Conservation (phyloP, 2,888 invertebrate genomes). For the Spisula solida region DNA sequence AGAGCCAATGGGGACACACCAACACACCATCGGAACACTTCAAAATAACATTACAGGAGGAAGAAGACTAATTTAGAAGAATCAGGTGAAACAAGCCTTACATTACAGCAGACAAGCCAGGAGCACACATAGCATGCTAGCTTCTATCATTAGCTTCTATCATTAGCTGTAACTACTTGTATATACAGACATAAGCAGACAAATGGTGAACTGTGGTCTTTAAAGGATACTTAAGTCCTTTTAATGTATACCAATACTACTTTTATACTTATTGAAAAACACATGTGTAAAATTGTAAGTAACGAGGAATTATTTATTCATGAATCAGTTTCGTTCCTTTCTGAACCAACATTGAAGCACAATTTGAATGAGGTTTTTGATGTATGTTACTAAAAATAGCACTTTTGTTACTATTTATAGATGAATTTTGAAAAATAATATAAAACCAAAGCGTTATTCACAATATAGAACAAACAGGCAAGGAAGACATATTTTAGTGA, state of each 20-base stretch:
- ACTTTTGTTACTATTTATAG: too few species aligned
- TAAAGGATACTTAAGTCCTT: not conserved
- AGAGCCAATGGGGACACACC: too few species aligned
- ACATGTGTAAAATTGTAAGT: too few species aligned
- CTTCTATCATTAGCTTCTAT: not conserved
- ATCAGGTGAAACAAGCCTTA: not conserved
- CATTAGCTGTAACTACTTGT: not conserved
- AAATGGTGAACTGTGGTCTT: not conserved
- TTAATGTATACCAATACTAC: not conserved
- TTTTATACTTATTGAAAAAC: not conserved
- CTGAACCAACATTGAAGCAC: too few species aligned
- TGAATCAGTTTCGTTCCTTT: too few species aligned
- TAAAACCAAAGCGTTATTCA: not conserved
- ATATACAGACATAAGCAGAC: not conserved
- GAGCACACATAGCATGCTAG: not conserved
- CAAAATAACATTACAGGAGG: too few species aligned
- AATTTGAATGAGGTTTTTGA: too few species aligned
- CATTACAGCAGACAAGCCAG: not conserved
- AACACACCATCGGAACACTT: too few species aligned
- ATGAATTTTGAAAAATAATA: not conserved
- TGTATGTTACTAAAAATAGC: too few species aligned
- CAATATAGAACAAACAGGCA: constrained; percentile 10
- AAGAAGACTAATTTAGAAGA: not conserved
- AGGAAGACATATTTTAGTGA: not conserved
- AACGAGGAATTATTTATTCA: too few species aligned